Evolutionary conservation across 2,888 invertebrate genomes (phyloP).

Genomic region (Apamea epomidion): DNA sequence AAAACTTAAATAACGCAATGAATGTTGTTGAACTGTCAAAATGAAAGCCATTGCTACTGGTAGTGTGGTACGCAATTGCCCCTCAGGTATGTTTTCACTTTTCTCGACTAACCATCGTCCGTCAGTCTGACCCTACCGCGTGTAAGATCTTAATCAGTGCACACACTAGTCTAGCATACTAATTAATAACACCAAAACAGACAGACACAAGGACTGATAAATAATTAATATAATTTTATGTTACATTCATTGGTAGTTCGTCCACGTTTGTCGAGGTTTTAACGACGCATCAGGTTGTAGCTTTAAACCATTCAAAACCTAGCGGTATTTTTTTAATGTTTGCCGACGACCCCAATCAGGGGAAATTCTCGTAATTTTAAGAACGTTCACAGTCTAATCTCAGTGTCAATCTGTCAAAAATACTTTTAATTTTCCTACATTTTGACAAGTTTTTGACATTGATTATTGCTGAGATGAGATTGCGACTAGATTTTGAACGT

Average conservation of each 20-base stretch:
- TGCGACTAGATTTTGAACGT: too few relatives aligned
- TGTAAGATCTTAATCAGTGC: slow-evolving; percentile 35
- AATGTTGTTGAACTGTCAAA: too few relatives aligned
- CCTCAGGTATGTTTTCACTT: background rate
- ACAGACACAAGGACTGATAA: slow-evolving; percentile 28
- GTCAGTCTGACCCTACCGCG: background rate
- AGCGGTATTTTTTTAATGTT: background rate
- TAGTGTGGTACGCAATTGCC: too few relatives aligned
- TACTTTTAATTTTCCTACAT: too few relatives aligned
- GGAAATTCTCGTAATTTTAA: too few relatives aligned
- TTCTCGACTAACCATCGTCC: background rate
- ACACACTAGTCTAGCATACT: slow-evolving; percentile 19
- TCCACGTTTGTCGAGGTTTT: slow-evolving; percentile 20
- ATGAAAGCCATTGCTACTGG: too few relatives aligned
- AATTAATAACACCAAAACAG: slow-evolving; percentile 16
- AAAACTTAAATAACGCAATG: too few relatives aligned
- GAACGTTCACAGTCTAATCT: too few relatives aligned
- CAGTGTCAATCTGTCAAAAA: too few relatives aligned
- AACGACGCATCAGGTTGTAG: background rate
- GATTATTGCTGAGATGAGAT: too few relatives aligned
- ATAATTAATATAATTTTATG: slow-evolving; percentile 39
- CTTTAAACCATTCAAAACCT: background rate
- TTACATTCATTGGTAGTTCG: slow-evolving; percentile 23
- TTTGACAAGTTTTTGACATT: too few relatives aligned
- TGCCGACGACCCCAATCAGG: background rate